A percentile compares a stretch with the other conserved stretches of the same genome.
Evolutionary conservation across 1,140 invertebrate genomes (phyloP).

Genomic region (Drosophila lacteicornis): DNA sequence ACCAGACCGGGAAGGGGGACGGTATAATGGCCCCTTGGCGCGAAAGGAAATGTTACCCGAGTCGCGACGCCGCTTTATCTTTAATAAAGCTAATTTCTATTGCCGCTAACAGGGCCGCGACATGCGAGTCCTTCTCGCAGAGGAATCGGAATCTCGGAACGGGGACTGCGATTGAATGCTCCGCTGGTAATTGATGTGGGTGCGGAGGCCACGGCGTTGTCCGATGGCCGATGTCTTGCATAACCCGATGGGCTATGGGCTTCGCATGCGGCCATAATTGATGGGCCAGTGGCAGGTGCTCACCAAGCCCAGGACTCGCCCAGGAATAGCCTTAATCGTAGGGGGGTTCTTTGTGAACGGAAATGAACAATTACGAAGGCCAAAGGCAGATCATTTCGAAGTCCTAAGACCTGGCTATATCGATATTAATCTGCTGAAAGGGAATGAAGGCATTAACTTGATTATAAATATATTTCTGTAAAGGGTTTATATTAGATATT

Average conservation of each 20-base stretch:
- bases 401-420: neutral
- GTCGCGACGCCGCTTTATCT: conserved; percentile 65
- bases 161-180: neutral
- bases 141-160: conserved; percentile 36
- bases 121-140: conserved; percentile 57
- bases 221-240: conserved; percentile 35
- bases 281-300: conserved; percentile 51
- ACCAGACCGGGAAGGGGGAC: neutral
- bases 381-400: conserved; percentile 1
- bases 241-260: conserved; percentile 34
- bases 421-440: neutral
- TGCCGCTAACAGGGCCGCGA: conserved; percentile 71
- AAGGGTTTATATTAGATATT: no score
- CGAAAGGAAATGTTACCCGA: conserved; percentile 66
- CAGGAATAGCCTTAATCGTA: conserved; percentile 13
- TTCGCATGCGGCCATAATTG: conserved; percentile 72
- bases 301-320: conserved; percentile 68
- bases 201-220: no score
- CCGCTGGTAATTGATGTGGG: no score
- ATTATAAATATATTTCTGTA: neutral
- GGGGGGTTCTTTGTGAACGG: conserved; percentile 10
- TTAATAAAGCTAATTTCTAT: conserved; percentile 83
- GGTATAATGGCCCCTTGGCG: conserved; percentile 63
- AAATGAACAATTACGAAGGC: conserved; percentile 37
- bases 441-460: neutral